Evolutionary conservation across 2,113 vertebrate species (phyloP).

Genomic region (Aix galericulata): DNA sequence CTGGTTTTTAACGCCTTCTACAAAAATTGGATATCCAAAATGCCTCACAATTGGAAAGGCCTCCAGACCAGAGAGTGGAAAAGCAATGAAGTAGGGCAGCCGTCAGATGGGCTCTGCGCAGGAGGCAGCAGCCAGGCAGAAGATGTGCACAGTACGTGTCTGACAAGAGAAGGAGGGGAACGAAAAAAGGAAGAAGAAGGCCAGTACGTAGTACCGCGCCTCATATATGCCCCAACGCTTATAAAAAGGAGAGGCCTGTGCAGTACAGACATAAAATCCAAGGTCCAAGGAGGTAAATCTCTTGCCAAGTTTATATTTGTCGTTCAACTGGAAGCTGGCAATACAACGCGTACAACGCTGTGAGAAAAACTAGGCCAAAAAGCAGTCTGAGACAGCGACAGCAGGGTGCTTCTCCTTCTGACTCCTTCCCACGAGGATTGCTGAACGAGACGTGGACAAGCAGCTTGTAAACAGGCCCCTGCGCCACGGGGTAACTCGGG

Average conservation of each 20-base stretch:
- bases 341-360: not conserved
- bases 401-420: not conserved
- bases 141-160: not conserved
- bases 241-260: not conserved
- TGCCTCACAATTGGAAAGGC: not conserved
- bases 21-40: not conserved
- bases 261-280: not conserved
- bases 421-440: not conserved
- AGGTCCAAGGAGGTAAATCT: not conserved
- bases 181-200: not conserved
- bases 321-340: not conserved
- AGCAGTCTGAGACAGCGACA: not conserved
- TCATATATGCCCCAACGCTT: not conserved
- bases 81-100: not conserved
- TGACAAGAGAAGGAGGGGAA: not conserved
- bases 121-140: not conserved
- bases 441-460: not conserved
- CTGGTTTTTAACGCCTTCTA: not conserved
- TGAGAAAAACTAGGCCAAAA: not conserved
- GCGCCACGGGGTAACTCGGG: not conserved
- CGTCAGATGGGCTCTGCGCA: not conserved
- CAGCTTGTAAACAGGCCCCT: not conserved
- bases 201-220: not conserved
- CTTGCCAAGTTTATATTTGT: not conserved
- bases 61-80: not conserved